Percentiles rank a stretch among this genome's conserved stretches.
Conservation (phyloP, 2,888 invertebrate species). For the Cephus pulcher region DNA sequence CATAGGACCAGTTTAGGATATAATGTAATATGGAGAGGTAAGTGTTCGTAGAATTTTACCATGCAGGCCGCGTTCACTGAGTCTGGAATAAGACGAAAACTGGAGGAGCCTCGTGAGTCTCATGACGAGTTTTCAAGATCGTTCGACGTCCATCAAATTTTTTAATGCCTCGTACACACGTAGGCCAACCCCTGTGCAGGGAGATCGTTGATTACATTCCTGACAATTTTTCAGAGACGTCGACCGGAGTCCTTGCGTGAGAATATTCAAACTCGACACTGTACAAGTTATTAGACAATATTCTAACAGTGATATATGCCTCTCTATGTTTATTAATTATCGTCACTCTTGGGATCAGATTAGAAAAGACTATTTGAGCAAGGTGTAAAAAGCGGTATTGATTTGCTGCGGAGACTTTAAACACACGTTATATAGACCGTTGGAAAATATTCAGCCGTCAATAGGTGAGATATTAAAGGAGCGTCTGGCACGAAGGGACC, state of each 20-base stretch:
- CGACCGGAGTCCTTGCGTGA: neutral
- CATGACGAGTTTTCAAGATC: neutral
- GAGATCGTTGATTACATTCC: slow-evolving; percentile 1
- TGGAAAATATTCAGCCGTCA: neutral
- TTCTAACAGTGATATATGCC: too few species aligned
- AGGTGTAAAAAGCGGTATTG: neutral
- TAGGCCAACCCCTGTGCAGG: neutral
- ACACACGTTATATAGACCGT: neutral
- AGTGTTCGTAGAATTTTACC: neutral
- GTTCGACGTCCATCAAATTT: neutral
- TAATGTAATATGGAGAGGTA: neutral
- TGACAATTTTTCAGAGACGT: neutral
- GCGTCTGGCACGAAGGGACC: neutral
- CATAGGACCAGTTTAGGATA: neutral
- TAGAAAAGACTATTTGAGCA: neutral
- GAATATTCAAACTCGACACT: neutral
- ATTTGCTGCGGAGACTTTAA: neutral
- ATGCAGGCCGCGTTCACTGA: neutral
- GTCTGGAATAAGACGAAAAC: neutral
- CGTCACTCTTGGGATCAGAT: neutral
- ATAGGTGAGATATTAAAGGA: neutral
- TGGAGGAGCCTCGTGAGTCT: neutral
- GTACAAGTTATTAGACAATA: neutral
- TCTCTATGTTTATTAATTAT: neutral
- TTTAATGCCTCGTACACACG: neutral